These are phyloP conservation scores for Acanthurus leucopareius DNA, from an alignment of 2,797 vertebrate species.

Conservation along the genomic window DNA sequence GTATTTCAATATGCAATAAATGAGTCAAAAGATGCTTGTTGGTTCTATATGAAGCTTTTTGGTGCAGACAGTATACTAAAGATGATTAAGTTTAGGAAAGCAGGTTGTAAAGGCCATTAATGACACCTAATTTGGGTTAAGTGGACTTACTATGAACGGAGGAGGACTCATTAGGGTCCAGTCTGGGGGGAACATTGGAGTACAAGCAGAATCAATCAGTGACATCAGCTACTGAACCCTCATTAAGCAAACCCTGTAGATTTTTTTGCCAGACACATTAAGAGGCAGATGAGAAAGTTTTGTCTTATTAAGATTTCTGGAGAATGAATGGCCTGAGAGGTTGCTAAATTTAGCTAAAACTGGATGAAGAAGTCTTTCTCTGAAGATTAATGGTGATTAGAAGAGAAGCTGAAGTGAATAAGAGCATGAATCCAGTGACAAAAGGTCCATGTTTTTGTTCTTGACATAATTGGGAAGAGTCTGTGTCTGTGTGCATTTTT, in stretches of 20 bases:
- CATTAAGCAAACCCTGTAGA: constrained; percentile 50
- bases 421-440: constrained; percentile 22
- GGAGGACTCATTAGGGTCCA: constrained; percentile 57
- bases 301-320: constrained; percentile 32
- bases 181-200: constrained; percentile 49
- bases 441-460: constrained; percentile 43
- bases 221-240: constrained; percentile 36
- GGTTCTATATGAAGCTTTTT: neutral
- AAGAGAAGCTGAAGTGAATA: constrained; percentile 33
- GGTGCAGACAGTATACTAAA: neutral
- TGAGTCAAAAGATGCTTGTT: neutral
- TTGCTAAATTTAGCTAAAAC: constrained; percentile 54
- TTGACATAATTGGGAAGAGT: constrained; percentile 26
- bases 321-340: constrained; percentile 40
- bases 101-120: constrained; percentile 45
- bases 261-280: constrained; percentile 32
- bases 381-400: constrained; percentile 49
- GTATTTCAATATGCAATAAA: neutral
- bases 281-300: constrained; percentile 43
- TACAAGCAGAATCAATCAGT: constrained; percentile 62
- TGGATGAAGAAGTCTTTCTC: constrained; percentile 29
- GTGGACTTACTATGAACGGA: constrained; percentile 54
- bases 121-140: constrained; percentile 58
- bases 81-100: constrained; percentile 14
- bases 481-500: constrained; percentile 6